Evolutionary conservation across 2,113 vertebrate species (phyloP).

Genomic region (Cyrtonyx montezumae): DNA sequence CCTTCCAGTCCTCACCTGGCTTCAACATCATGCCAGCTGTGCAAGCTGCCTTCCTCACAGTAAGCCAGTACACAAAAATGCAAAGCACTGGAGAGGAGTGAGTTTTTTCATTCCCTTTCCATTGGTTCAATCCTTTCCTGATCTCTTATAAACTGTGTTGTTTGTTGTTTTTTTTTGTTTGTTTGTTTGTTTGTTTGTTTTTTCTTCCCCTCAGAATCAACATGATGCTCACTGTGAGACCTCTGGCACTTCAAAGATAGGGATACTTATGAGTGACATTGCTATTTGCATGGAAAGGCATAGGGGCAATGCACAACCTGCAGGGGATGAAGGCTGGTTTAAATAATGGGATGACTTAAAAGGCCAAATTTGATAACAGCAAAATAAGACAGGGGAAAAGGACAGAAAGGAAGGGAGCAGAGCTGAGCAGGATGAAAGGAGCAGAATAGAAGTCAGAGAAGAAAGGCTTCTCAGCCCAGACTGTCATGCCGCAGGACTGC

Average conservation of each 20-base stretch:
- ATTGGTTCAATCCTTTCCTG: neutral
- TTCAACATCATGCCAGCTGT: neutral
- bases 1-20: no score
- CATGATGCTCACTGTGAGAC: neutral
- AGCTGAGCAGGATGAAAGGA: conserved; percentile 10
- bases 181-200: no score
- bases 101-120: no score
- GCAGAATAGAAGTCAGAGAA: neutral
- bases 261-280: neutral
- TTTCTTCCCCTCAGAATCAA: neutral
- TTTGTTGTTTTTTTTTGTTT: neutral
- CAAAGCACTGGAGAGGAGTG: neutral
- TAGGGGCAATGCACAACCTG: neutral
- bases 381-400: neutral
- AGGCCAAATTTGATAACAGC: neutral
- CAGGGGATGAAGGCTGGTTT: neutral
- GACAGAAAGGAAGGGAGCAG: neutral
- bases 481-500: neutral
- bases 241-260: neutral
- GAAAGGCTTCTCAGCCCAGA: neutral
- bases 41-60: neutral
- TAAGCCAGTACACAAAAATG: neutral
- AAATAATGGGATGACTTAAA: neutral
- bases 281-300: neutral
- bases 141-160: neutral